Percentiles rank a stretch among this genome's conserved stretches.
These are phyloP conservation scores for Carcharodon carcharias DNA, from an alignment of 2,797 vertebrate species.

Conservation along the genomic window DNA sequence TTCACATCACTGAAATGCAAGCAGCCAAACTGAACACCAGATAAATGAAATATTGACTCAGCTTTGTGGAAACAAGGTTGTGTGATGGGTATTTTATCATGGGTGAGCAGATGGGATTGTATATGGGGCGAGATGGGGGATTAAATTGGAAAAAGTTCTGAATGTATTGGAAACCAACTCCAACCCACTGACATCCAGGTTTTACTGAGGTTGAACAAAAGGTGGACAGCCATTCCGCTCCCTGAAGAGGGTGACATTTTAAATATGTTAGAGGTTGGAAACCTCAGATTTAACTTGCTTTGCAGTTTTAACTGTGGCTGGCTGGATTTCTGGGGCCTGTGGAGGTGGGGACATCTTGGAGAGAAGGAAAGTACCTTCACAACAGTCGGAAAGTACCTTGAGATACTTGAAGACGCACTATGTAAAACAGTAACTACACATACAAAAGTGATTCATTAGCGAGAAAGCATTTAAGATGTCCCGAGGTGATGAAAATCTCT, in stretches of 20 bases:
- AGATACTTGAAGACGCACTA: not conserved
- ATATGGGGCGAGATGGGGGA: too few species aligned
- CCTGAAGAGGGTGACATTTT: not conserved
- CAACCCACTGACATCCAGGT: not conserved
- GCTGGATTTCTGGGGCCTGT: not conserved
- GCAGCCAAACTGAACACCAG: not conserved
- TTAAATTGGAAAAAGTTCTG: too few species aligned
- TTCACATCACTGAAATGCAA: not conserved
- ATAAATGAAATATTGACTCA: not conserved
- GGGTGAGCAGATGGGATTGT: too few species aligned
- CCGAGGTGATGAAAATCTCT: not conserved
- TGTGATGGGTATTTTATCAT: not conserved
- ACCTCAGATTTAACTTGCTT: not conserved
- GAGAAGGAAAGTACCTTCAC: not conserved
- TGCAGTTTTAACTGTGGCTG: not conserved
- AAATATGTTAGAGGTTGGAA: not conserved
- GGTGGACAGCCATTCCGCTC: not conserved
- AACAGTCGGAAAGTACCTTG: not conserved
- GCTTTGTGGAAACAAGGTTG: not conserved
- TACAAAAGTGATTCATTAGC: not conserved
- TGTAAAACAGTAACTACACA: not conserved
- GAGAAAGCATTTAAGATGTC: not conserved
- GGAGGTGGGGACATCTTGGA: not conserved
- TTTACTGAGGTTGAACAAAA: not conserved
- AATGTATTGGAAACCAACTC: too few species aligned